Conservation (phyloP, 2,797 vertebrate genomes). For the Cetoscarus ocellatus region DNA sequence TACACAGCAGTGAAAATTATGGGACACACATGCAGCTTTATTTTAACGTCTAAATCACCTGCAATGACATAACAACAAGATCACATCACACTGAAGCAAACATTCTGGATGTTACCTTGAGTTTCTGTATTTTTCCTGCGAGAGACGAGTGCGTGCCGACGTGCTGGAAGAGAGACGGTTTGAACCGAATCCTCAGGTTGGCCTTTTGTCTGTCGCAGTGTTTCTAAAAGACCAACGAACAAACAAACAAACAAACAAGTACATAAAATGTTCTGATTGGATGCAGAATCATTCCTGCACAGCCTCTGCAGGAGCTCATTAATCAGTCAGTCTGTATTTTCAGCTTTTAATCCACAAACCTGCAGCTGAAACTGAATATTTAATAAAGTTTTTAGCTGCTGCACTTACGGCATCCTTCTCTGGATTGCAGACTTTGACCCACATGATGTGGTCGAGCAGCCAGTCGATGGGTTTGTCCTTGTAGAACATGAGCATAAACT, state of each 20-base stretch:
- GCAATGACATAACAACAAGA: neutral
- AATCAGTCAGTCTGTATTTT: too few relatives aligned
- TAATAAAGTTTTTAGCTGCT: neutral
- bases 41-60: too few relatives aligned
- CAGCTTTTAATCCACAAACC: neutral
- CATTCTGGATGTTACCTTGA: conserved; percentile 86
- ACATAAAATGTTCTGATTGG: neutral
- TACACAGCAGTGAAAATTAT: too few relatives aligned
- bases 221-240: conserved; percentile 84
- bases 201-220: conserved; percentile 98
- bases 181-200: conserved; percentile 97
- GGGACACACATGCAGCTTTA: too few relatives aligned
- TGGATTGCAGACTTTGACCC: conserved; percentile 99
- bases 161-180: conserved; percentile 97
- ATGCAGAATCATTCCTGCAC: neutral
- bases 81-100: neutral
- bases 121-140: conserved; percentile 97
- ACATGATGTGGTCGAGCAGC: conserved; percentile 98
- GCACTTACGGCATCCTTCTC: conserved; percentile 96
- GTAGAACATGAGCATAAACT: conserved; percentile 99
- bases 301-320: neutral
- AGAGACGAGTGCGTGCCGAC: conserved; percentile 97
- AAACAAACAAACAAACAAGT: neutral
- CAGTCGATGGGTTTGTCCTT: conserved; percentile 99
- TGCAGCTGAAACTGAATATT: too few relatives aligned